Evolutionary conservation across 2,797 vertebrate genomes (phyloP).

Genomic region (Acomys russatus): DNA sequence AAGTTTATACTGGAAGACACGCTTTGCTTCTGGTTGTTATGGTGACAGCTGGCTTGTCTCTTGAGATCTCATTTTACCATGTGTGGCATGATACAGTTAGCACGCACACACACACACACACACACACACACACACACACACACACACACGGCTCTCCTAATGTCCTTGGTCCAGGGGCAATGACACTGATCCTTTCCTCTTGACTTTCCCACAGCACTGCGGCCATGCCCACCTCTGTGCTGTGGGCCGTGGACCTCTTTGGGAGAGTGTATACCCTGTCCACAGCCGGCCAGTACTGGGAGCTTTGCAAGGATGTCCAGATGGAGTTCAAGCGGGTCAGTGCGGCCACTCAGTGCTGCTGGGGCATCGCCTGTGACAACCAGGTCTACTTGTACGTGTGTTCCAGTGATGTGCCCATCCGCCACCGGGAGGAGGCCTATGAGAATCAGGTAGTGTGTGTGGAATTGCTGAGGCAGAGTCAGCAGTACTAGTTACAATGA

Average conservation of each 20-base stretch:
- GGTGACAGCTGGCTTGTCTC: not conserved
- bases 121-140: no score
- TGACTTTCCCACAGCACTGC: constrained; percentile 71
- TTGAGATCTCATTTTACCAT: not conserved
- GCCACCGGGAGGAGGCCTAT: constrained; percentile 96
- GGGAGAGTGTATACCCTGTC: constrained; percentile 96
- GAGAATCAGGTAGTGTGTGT: constrained; percentile 95
- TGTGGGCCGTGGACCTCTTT: constrained; percentile 97
- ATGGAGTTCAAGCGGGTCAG: constrained; percentile 96
- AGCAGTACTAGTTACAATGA: not conserved
- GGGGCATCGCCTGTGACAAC: constrained; percentile 97
- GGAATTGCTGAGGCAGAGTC: not conserved
- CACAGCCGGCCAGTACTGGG: constrained; percentile 95
- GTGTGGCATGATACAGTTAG: not conserved
- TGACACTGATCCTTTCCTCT: not conserved
- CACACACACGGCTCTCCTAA: not conserved
- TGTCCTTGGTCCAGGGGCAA: not conserved
- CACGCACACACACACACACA: no score
- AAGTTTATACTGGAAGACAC: not conserved
- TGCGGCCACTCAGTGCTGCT: constrained; percentile 95
- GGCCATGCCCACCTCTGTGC: constrained; percentile 92
- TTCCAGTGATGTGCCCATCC: constrained; percentile 94
- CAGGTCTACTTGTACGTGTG: constrained; percentile 95
- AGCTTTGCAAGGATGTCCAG: constrained; percentile 93
- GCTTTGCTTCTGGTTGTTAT: not conserved